Percentiles rank a stretch among this genome's conserved stretches.
These are phyloP conservation scores for Diaphora mendica DNA, from an alignment of 2,888 invertebrate genomes.

Conservation along the genomic window DNA sequence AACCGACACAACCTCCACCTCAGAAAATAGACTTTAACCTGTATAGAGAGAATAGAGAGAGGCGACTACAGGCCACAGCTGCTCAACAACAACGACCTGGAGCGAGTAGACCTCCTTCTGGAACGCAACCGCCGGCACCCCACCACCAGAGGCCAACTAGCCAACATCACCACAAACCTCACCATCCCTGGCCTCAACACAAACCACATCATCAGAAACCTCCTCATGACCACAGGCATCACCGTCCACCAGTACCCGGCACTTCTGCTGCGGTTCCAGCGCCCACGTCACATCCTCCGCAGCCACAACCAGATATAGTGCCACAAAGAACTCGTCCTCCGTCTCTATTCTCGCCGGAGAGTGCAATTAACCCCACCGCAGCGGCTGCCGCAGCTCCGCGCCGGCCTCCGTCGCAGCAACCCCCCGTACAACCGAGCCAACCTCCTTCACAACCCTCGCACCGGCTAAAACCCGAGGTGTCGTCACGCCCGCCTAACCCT, in stretches of 20 bases:
- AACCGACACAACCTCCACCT: constrained; percentile 72
- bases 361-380: constrained; percentile 80
- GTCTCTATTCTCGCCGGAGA: constrained; percentile 89
- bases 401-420: constrained; percentile 59
- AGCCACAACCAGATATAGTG: constrained; percentile 51
- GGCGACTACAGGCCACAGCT: constrained; percentile 62
- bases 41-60: constrained; percentile 87
- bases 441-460: constrained; percentile 55
- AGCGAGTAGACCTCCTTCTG: constrained; percentile 57
- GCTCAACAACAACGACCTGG: constrained; percentile 36
- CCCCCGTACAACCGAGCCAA: constrained; percentile 52
- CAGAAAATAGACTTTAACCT: constrained; percentile 87
- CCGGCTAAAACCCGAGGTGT: constrained; percentile 44
- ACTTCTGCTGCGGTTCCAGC: constrained; percentile 52
- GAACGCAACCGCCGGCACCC: constrained; percentile 58
- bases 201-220: constrained; percentile 74
- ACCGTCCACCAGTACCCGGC: constrained; percentile 65
- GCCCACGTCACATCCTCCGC: constrained; percentile 48
- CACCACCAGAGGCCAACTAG: constrained; percentile 57
- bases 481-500: constrained; percentile 33
- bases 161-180: constrained; percentile 68
- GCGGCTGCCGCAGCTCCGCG: constrained; percentile 72
- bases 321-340: constrained; percentile 82
- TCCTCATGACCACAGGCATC: constrained; percentile 75
- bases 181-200: constrained; percentile 72